Conservation (phyloP, 2,888 invertebrate species). For the Pollenia amentaria region DNA sequence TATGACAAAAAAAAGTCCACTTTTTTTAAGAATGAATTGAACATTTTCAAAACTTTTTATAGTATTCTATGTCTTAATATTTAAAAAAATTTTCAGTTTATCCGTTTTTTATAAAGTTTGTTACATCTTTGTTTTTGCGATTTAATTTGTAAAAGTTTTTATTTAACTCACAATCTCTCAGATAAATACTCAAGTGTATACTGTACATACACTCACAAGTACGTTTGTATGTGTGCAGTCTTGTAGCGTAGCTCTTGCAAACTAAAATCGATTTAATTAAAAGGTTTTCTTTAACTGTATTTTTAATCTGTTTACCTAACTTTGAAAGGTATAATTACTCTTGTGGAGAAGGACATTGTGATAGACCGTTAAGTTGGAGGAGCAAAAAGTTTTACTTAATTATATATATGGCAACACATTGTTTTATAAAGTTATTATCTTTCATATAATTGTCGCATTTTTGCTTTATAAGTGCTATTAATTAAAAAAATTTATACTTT, state of each 20-base stretch:
- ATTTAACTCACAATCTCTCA: background rate
- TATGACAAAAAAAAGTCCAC: no score
- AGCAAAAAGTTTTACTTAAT: background rate
- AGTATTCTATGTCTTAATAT: background rate
- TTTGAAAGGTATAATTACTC: slow-evolving; percentile 47
- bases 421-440: background rate
- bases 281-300: slow-evolving; percentile 36
- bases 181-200: background rate
- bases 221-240: background rate
- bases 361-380: background rate
- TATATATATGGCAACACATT: background rate
- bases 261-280: slow-evolving; percentile 62
- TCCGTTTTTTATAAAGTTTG: background rate
- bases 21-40: no score
- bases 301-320: slow-evolving; percentile 35
- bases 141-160: slow-evolving; percentile 30
- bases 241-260: slow-evolving; percentile 12
- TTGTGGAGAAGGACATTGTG: background rate
- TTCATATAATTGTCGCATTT: slow-evolving; percentile 17
- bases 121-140: background rate
- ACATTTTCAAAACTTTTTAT: background rate
- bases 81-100: background rate
- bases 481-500: background rate
- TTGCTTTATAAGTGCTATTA: slow-evolving; percentile 4
- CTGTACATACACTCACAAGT: no score